Base-by-base conservation (phyloP, 2,113 vertebrate genomes). In the Corythornis cristatus region DNA sequence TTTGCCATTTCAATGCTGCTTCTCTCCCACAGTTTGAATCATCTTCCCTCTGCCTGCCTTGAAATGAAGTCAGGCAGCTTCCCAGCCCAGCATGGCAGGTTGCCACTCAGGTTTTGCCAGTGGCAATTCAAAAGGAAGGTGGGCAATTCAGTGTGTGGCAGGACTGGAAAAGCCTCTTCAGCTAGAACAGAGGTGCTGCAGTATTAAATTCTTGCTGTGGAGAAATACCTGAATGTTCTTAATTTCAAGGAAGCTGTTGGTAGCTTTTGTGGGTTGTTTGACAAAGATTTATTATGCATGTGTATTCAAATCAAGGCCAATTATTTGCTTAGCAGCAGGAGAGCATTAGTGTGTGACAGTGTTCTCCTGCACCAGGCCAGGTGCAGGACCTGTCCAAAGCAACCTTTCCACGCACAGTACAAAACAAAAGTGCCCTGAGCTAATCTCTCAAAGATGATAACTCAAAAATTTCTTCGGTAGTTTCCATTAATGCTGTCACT, bases 301-400 rank as follows among this genome's bases (percentile, higher is more conserved):
- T 64, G 43, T 80, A 93, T 88, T 89, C 78, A 91, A 73, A 90
- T 82, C 85, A 86, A 93, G 81, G 74, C 66, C 58, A 25, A 86
- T 50, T 90, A 95, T 86, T 96, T 94, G 74, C 78, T 61, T 79
- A 87, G 77, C 86, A 93, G 92, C 90, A 93, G 75, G 88, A 93
- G 50, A 62, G 29, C 50, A 23, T 53, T 76, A 58, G 15, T 14
- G 42, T 87, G 77, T 86, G 77, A 81, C 93, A 92, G 22, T 79
- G 77, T n/a, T 78, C 19, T 80, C 50, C 68, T 86, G 60, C 65
- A 68, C 71, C 66, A 46, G 12, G 65, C 66, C 48, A 37, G 37
- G 37, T 31, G 70, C 19, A n/a, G 64, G 6, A 66, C 58, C 66
- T 67, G 71, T 14, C 62, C 83, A 89, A 86, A 87, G 33, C 37